Evolutionary conservation across 2,888 invertebrate species (phyloP), one percentile per base, ranked within the genome.

Genomic region (Dromius quadrimaculatus): DNA sequence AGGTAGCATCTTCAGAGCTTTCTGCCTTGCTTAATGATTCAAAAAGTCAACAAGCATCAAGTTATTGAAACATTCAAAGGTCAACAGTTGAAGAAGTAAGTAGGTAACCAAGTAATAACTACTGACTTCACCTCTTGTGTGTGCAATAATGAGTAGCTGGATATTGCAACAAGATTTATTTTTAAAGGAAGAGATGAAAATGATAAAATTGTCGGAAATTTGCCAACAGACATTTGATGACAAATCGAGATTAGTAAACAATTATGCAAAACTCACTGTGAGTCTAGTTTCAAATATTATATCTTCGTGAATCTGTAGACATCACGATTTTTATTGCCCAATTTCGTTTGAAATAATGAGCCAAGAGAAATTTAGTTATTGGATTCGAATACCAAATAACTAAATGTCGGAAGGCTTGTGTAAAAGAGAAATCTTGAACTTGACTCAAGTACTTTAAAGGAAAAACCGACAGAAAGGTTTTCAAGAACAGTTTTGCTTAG

Each of bases 21-120:
- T 28, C 50, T 54, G 50, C 50, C 50, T 28, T n/a, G 28, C 50
- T 54, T 54, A 54, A 54, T 61, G 61, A 32, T 36, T 34, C 22
- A 41, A 38, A 61, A 61, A 61, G 61, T 61, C 61, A 61, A 61
- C 41, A 61, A 47, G 50, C 50, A 3, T 28, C 28, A 23, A 54
- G 50, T 61, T 61, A 36, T 36, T 61, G 61, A 61, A 61, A 41
- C 41, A 65, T 65, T 13, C 34, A 65, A 65, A 65, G 65, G 65
- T 65, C 47, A 65, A 41, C 38, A 41, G 61, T 38, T 61, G 61
- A 61, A 36, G 22, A 19, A 61, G 61, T 61, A 61, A 41, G 61
- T 61, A 61, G 61, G 61, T 61, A 61, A 61, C 41, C 41, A 38
- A n/a, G n/a, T n/a, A n/a, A 23, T 28, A 47, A 22, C 22, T 19